Evolutionary conservation across 2,888 invertebrate genomes (phyloP).

Genomic region (Synergus umbraculus): DNA sequence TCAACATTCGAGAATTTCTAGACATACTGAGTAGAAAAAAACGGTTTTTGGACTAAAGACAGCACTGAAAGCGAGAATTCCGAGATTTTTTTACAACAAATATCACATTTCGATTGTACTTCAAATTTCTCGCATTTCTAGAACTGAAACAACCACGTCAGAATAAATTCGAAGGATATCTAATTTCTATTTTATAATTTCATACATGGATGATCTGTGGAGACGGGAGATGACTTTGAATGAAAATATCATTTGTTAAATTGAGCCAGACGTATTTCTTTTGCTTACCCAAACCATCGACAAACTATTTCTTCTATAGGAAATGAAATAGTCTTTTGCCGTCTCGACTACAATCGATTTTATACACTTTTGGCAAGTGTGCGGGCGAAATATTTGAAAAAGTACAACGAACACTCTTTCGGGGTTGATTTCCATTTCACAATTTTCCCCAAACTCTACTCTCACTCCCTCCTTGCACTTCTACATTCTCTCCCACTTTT

Average conservation of each 20-base stretch:
- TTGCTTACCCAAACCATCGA: conserved; percentile 33
- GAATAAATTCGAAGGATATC: not conserved
- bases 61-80: conserved; percentile 9
- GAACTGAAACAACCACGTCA: not conserved
- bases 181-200: conserved; percentile 5
- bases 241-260: conserved; percentile 19
- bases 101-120: conserved; percentile 15
- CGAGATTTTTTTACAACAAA: conserved; percentile 22
- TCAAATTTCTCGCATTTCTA: conserved; percentile 7
- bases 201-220: not conserved
- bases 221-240: not conserved
- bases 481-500: conserved; percentile 14
- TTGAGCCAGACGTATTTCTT: conserved; percentile 32
- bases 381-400: conserved; percentile 2
- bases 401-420: conserved; percentile 18
- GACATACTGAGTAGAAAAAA: conserved; percentile 4
- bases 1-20: conserved; percentile 6
- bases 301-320: conserved; percentile 20
- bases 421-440: conserved; percentile 13
- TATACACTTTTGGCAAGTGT: conserved; percentile 7
- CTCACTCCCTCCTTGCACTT: not conserved
- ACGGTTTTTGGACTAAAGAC: not conserved
- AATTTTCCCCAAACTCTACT: not conserved
- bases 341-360: conserved; percentile 17
- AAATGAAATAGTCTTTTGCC: conserved; percentile 25